These are phyloP conservation scores for Microcebus ravelobensis DNA, from an alignment of 2,113 vertebrate species.

Conservation along the genomic window DNA sequence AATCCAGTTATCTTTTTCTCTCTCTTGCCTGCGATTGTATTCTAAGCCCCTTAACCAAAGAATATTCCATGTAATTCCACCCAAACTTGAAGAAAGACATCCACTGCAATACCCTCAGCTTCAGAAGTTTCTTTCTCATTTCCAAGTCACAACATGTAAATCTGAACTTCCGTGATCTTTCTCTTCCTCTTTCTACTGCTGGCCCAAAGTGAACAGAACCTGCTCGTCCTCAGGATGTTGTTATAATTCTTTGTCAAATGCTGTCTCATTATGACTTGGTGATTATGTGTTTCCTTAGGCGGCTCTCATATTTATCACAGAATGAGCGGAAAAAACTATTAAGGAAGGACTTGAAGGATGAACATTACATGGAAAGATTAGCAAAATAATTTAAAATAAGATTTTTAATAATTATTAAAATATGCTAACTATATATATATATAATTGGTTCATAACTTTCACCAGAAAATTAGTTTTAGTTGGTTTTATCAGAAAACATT, in stretches of 20 bases:
- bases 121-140: constrained; percentile 33
- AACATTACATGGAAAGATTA: constrained; percentile 11
- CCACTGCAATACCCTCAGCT: neutral
- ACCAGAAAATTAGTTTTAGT: constrained; percentile 17
- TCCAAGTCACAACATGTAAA: neutral
- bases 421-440: neutral
- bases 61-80: neutral
- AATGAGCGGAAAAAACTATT: neutral
- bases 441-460: neutral
- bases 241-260: neutral
- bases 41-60: neutral
- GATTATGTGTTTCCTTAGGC: constrained; percentile 47
- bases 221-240: neutral
- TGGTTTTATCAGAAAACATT: neutral
- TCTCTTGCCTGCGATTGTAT: neutral
- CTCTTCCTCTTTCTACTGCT: neutral
- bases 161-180: neutral
- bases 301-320: constrained; percentile 34
- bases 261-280: constrained; percentile 9
- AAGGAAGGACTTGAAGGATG: neutral
- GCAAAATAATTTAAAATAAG: neutral
- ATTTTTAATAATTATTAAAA: neutral
- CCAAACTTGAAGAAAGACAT: neutral
- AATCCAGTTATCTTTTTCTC: neutral
- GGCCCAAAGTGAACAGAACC: neutral